These are phyloP conservation scores for Hoplias malabaricus DNA, from an alignment of 2,113 vertebrate species.

Conservation along the genomic window DNA sequence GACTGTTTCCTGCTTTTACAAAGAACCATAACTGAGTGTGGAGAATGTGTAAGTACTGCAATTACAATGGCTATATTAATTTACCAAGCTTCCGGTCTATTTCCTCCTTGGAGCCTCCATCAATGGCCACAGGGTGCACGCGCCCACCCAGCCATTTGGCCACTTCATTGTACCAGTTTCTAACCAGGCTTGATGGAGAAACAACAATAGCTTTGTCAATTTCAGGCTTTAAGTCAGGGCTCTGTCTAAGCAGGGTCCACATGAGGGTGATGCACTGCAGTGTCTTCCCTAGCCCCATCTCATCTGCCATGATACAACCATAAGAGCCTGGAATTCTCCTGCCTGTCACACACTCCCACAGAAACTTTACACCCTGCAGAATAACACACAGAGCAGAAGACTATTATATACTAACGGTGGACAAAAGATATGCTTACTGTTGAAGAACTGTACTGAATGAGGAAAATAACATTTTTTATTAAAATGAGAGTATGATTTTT, in stretches of 20 bases:
- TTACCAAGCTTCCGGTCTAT: conserved; percentile 88
- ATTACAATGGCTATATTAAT: neutral
- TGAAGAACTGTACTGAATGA: too few relatives aligned
- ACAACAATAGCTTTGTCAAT: conserved; percentile 94
- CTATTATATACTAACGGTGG: too few relatives aligned
- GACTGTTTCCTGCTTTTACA: too few relatives aligned
- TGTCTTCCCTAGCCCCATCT: conserved; percentile 98
- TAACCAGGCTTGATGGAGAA: conserved; percentile 94
- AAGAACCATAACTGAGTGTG: too few relatives aligned
- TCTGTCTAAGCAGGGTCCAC: conserved; percentile 94
- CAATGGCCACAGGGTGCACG: conserved; percentile 88
- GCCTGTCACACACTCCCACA: conserved; percentile 96
- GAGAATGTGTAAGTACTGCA: neutral
- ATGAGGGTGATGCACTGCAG: conserved; percentile 92
- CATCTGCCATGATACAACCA: conserved; percentile 97
- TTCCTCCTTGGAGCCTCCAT: conserved; percentile 90
- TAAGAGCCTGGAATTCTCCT: conserved; percentile 82
- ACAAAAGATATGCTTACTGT: too few relatives aligned
- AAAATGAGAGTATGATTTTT: too few relatives aligned
- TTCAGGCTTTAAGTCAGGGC: conserved; percentile 87
- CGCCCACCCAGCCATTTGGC: conserved; percentile 93
- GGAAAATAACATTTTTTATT: too few relatives aligned
- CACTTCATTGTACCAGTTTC: conserved; percentile 96
- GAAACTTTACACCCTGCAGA: conserved; percentile 90
- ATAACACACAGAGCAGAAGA: neutral